phyloP scores from a whole-genome alignment of 2,888 invertebrate species.

The Geophilus truncorum region DNA sequence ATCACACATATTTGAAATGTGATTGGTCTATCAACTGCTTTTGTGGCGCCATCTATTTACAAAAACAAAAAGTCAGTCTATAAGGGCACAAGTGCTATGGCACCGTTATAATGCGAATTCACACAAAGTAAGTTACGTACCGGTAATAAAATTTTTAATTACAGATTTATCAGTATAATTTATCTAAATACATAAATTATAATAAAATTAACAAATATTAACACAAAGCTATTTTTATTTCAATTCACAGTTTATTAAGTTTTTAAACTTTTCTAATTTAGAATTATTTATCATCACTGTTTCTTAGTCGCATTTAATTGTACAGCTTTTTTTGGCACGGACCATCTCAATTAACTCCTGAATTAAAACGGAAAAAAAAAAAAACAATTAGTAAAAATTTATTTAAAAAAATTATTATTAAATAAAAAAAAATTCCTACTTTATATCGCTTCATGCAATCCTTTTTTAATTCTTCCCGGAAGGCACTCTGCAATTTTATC shows the following conservation, averaged over 20 bases:
- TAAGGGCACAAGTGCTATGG: too few species aligned
- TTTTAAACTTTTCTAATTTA: not conserved
- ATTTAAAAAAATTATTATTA: not conserved
- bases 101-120: too few species aligned
- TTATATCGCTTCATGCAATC: conserved; percentile 98
- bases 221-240: too few species aligned
- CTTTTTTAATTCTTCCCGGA: conserved; percentile 86
- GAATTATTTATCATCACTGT: conserved; percentile 17
- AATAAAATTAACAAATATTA: too few species aligned
- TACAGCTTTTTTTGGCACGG: conserved; percentile 84
- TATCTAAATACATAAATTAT: too few species aligned
- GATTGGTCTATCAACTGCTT: too few species aligned
- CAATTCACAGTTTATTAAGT: not conserved
- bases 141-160: too few species aligned
- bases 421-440: conserved; percentile 43
- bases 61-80: too few species aligned
- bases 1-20: too few species aligned
- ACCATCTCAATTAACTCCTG: conserved; percentile 91
- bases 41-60: too few species aligned
- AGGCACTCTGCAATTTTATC: conserved; percentile 88
- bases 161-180: too few species aligned
- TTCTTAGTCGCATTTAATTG: conserved; percentile 53
- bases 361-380: conserved; percentile 36
- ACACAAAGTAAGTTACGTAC: too few species aligned
- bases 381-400: not conserved